Base-by-base conservation (phyloP, 2,797 vertebrate species). In the Sebastes itinus region DNA sequence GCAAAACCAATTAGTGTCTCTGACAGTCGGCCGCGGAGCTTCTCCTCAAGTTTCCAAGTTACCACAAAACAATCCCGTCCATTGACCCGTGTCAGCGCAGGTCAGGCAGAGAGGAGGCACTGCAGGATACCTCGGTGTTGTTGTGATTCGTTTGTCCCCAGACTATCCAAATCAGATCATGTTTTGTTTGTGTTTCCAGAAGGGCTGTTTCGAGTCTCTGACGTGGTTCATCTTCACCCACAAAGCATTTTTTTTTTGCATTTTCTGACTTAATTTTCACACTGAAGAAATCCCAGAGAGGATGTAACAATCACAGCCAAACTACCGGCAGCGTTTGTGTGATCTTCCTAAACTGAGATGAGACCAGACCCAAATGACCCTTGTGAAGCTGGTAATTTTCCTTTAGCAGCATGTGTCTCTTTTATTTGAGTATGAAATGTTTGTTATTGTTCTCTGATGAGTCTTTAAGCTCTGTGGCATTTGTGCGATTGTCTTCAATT, bases 1-100 rank as follows among this genome's bases (percentile, higher is more conserved):
- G 74, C 59, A 85, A 90, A 90, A 90, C 88, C 84, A 90, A 90
- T 92, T 85, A 87, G 67, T 80, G 80, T 81, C 74, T 77, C 68
- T 66, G 79, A 85, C 86, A 83, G 69, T 76, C 33, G 27, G 46
- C 76, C 12, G n/a, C 74, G 54, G 70, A 89, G 77, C 71, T 46
- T 59, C 78, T 64, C 32, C 75, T 76, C 32, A 68, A 82, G 72
- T 82, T 84, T 75, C 66, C 72, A 68, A 76, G 61, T 84, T 75
- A 86, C 82, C 80, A 77, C 63, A 77, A 77, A 78, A 80, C 82
- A 78, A 68, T 84, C 80, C 0, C 0, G 12, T 64, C 58, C 62
- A 7, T 4, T 84, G 89, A 89, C 82, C 88, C 71, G 27, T 77
- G 80, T 62, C 75, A 16, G 74, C 12, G 28, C 63, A 30, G 89